Conservation (phyloP, 2,113 vertebrate species). For the Anser brachyrhynchus region DNA sequence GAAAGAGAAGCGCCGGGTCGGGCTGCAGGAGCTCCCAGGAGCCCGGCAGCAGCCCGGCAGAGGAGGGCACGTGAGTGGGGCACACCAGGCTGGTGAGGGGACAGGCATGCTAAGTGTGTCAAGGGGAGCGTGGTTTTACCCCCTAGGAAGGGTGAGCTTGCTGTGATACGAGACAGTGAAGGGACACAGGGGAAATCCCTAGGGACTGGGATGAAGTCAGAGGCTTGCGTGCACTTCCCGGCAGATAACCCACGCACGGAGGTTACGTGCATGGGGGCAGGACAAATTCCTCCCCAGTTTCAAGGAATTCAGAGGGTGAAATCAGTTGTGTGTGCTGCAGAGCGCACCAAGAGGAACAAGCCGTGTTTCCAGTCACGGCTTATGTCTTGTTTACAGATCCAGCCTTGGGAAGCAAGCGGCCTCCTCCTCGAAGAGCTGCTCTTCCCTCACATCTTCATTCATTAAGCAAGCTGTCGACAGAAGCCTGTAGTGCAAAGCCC, state of each 20-base stretch:
- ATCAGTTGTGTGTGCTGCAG: background rate
- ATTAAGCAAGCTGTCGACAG: slow-evolving; percentile 30
- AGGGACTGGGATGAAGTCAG: background rate
- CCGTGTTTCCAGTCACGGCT: background rate
- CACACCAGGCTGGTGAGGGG: background rate
- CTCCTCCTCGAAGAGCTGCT: slow-evolving; percentile 13
- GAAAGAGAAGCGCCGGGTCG: background rate
- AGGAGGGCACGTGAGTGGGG: background rate
- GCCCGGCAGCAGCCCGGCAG: background rate
- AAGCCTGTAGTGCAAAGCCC: slow-evolving; percentile 3
- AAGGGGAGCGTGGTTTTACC: background rate
- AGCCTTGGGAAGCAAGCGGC: slow-evolving; percentile 11
- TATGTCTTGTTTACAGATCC: background rate
- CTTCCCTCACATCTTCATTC: slow-evolving; percentile 48
- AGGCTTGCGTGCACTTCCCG: background rate
- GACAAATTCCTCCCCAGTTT: background rate
- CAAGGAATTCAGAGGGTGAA: background rate
- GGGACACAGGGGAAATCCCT: background rate
- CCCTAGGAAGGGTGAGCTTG: background rate
- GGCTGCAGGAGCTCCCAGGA: background rate
- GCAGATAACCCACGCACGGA: background rate
- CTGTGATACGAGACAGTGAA: background rate
- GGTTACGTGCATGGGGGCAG: background rate
- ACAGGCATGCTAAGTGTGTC: background rate
- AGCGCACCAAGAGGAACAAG: background rate